Evolutionary conservation across 1,140 invertebrate species (phyloP).

Genomic region (Neodiprion pinetum): DNA sequence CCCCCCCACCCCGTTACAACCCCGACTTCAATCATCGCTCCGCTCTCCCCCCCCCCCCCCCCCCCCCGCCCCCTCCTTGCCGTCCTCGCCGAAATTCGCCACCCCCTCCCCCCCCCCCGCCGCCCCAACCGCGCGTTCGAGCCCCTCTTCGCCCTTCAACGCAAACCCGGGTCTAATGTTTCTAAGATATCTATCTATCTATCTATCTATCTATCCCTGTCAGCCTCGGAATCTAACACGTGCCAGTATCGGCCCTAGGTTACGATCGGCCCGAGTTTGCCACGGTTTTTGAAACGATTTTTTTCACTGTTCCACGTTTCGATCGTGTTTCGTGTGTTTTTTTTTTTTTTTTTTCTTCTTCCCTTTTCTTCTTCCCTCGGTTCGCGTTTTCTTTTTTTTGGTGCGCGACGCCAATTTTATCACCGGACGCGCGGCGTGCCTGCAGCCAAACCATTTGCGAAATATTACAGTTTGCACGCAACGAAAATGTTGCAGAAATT

Average conservation of each 20-base stretch:
- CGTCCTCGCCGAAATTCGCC: constrained; percentile 1
- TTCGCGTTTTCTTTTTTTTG: too few relatives aligned
- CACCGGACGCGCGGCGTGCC: too few relatives aligned
- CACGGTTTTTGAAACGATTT: too few relatives aligned
- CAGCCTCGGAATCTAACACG: constrained; percentile 36
- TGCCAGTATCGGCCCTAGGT: constrained; percentile 37
- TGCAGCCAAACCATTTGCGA: too few relatives aligned
- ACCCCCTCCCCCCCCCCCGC: neutral
- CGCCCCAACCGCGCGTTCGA: neutral
- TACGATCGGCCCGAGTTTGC: neutral
- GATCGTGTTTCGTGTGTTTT: too few relatives aligned
- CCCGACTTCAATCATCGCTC: constrained; percentile 7
- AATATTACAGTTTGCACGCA: too few relatives aligned
- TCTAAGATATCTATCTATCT: constrained; percentile 36
- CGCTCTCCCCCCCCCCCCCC: neutral
- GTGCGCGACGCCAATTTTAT: too few relatives aligned
- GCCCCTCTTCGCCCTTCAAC: neutral
- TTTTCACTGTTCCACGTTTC: too few relatives aligned
- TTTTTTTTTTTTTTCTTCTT: too few relatives aligned
- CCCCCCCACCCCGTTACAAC: neutral
- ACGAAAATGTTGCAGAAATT: too few relatives aligned
- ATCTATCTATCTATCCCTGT: constrained; percentile 27
- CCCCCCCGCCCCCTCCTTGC: neutral
- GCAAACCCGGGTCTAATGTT: constrained; percentile 28
- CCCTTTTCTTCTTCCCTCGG: too few relatives aligned